Percentiles rank a stretch among this genome's conserved stretches.
phyloP scores from a whole-genome alignment of 1,140 invertebrate species.

The Apis mellifera region DNA sequence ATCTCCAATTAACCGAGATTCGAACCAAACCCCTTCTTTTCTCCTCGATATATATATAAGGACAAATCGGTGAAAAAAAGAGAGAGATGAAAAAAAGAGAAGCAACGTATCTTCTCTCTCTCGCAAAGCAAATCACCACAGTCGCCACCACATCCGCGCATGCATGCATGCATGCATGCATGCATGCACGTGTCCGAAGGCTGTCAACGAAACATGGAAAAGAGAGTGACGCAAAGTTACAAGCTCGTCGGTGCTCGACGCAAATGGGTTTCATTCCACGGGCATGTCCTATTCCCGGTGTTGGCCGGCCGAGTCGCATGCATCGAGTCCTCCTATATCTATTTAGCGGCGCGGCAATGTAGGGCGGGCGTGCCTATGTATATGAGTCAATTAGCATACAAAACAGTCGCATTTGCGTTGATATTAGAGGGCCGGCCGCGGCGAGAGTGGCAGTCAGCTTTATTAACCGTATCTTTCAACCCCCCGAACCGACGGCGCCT shows the following conservation, averaged over 20 bases:
- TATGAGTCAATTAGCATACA: conserved; percentile 73
- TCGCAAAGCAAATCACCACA: background rate
- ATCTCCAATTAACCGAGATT: too few species aligned
- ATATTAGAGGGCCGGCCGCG: conserved; percentile 62
- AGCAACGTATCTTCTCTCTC: too few species aligned
- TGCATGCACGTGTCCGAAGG: background rate
- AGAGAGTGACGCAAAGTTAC: conserved; percentile 52
- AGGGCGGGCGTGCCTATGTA: conserved; percentile 65
- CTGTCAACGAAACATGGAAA: conserved; percentile 1
- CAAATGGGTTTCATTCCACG: conserved; percentile 48
- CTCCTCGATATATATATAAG: too few species aligned
- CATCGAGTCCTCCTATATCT: conserved; percentile 58
- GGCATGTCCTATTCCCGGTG: conserved; percentile 45
- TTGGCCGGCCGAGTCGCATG: conserved; percentile 16
- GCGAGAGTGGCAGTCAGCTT: conserved; percentile 38
- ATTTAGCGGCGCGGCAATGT: conserved; percentile 60
- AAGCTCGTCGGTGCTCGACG: conserved; percentile 37
- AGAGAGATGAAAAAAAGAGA: too few species aligned
- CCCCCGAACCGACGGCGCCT: conserved; percentile 30
- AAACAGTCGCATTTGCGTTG: conserved; percentile 72
- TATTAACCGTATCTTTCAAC: conserved; percentile 63
- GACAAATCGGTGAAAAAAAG: too few species aligned
- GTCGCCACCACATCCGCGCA: background rate
- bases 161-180: background rate
- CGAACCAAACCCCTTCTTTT: too few species aligned